A percentile compares a stretch with the other conserved stretches of the same genome.
These are phyloP conservation scores for Anneissia japonica DNA, from an alignment of 35 echinoderm and acorn worm genomes.

Conservation along the genomic window DNA sequence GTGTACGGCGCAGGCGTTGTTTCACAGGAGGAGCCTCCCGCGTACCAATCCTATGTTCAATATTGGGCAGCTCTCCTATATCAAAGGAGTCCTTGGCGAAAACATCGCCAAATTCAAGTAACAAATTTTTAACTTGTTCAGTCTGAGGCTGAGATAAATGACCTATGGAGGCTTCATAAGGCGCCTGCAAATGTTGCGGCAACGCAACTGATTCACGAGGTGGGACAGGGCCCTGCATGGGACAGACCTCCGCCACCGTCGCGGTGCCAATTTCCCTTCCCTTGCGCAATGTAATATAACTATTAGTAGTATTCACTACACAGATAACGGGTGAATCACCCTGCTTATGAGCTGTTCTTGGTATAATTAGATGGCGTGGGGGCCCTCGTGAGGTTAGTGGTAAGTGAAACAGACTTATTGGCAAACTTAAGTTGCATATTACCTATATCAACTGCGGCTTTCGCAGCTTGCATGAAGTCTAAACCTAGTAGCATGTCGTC, in stretches of 20 bases:
- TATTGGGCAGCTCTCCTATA: background rate
- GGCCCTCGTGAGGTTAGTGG: background rate
- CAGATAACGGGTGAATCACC: background rate
- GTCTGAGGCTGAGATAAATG: too few species aligned
- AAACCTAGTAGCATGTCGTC: background rate
- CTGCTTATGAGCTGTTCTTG: background rate
- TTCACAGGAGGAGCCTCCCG: conserved; percentile 16
- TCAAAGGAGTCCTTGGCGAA: conserved; percentile 29
- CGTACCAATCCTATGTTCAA: conserved; percentile 40
- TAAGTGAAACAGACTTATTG: background rate
- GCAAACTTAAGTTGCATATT: background rate
- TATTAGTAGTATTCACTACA: background rate
- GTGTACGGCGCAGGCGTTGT: conserved; percentile 24
- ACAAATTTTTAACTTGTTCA: too few species aligned
- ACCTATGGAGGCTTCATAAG: too few species aligned
- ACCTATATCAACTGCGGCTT: background rate
- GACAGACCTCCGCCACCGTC: background rate
- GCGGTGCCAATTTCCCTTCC: background rate
- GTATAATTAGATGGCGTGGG: background rate
- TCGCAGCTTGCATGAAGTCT: background rate
- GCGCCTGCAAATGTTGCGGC: too few species aligned
- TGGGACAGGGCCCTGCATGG: too few species aligned
- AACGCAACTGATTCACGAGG: too few species aligned
- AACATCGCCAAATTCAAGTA: conserved; percentile 26
- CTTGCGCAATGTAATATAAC: background rate